A percentile compares a stretch with the other conserved stretches of the same genome.
Conservation (phyloP, 2,888 invertebrate genomes). For the Epinotia bilunana region DNA sequence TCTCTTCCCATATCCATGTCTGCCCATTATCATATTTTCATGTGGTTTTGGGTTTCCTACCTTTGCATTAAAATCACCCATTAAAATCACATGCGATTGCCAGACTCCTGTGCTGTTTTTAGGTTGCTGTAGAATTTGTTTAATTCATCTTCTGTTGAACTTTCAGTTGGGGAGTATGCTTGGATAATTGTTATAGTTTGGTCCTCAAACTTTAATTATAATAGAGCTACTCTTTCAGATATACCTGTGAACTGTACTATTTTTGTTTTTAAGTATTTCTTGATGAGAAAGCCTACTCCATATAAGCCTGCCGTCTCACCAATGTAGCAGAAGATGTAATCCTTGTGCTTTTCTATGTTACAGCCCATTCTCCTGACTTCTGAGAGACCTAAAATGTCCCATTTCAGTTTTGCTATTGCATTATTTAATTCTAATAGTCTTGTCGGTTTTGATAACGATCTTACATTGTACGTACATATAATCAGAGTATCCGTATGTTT, state of each 20-base stretch:
- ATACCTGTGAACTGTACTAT: conserved; percentile 30
- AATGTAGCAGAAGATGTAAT: neutral
- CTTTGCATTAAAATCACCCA: neutral
- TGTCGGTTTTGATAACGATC: too few relatives aligned
- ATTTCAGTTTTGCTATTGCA: too few relatives aligned
- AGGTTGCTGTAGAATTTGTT: conserved; percentile 39
- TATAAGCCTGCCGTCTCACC: conserved; percentile 15
- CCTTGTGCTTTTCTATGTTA: conserved; percentile 22
- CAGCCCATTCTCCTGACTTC: conserved; percentile 9
- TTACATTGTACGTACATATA: too few relatives aligned
- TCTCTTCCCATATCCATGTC: conserved; percentile 45
- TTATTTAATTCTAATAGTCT: too few relatives aligned
- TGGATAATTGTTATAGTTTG: conserved; percentile 31
- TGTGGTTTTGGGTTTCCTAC: conserved; percentile 31
- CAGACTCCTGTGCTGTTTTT: conserved; percentile 20
- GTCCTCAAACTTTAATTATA: conserved; percentile 10
- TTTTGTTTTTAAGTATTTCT: conserved; percentile 29
- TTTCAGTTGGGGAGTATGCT: conserved; percentile 44
- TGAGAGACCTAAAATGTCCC: too few relatives aligned
- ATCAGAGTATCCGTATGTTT: too few relatives aligned
- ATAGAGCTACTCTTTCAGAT: conserved; percentile 29
- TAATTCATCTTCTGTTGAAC: conserved; percentile 30
- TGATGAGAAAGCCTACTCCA: conserved; percentile 32
- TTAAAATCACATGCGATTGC: conserved; percentile 10
- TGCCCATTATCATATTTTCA: conserved; percentile 36